Evolutionary conservation across 2,113 vertebrate genomes (phyloP).

Genomic region (Aythya baeri): DNA sequence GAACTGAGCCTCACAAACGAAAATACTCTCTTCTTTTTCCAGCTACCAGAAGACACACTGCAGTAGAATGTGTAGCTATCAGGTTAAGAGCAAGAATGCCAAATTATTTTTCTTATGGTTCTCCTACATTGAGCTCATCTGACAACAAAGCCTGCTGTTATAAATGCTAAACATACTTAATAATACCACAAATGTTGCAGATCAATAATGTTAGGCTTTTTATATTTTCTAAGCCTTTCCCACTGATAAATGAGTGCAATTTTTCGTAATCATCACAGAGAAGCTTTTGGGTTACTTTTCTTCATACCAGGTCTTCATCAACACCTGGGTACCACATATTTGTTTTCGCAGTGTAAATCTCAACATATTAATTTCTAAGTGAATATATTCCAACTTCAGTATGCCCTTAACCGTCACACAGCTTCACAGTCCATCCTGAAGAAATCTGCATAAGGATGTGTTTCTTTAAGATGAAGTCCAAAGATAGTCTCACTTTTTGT

Average conservation of each 20-base stretch:
- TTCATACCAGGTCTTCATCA: constrained; percentile 37
- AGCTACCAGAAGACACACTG: not conserved
- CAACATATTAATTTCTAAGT: not conserved
- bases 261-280: constrained; percentile 1
- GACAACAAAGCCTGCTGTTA: not conserved
- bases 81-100: not conserved
- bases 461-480: not conserved
- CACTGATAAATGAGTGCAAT: constrained; percentile 25
- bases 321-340: not conserved
- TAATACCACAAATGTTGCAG: constrained; percentile 6
- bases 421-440: not conserved
- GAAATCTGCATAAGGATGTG: not conserved
- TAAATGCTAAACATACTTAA: constrained; percentile 33
- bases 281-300: not conserved
- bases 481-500: not conserved
- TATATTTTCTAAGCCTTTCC: constrained; percentile 28
- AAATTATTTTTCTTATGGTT: not conserved
- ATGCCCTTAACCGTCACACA: not conserved
- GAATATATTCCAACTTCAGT: not conserved
- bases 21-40: not conserved
- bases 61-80: not conserved
- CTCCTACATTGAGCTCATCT: not conserved
- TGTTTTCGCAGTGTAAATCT: not conserved
- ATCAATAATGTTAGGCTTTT: constrained; percentile 26
- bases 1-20: not conserved